Conservation (phyloP, 2,797 vertebrate genomes). For the Cossypha heuglini region DNA sequence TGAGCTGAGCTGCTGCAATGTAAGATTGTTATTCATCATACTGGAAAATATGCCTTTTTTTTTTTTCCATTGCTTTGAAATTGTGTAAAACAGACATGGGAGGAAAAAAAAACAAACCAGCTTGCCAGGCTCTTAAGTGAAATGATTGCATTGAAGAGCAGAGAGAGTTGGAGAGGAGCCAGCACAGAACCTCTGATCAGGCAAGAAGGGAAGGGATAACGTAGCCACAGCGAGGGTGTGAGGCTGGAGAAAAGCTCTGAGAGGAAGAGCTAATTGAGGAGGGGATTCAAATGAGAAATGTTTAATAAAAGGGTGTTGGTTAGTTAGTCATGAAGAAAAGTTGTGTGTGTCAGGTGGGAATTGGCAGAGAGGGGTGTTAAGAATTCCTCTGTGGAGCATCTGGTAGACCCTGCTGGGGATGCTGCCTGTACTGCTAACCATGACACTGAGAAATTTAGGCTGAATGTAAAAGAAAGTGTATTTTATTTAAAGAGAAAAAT, state of each 20-base stretch:
- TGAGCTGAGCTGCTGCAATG: not conserved
- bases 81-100: not conserved
- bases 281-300: not conserved
- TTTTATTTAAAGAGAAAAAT: not conserved
- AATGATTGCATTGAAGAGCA: not conserved
- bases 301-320: not conserved
- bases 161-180: constrained; percentile 2
- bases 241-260: not conserved
- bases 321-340: not conserved
- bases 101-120: not conserved
- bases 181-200: not conserved
- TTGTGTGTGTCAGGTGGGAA: not conserved
- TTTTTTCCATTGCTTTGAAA: not conserved
- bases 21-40: not conserved
- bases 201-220: not conserved
- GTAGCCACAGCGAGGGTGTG: accelerated
- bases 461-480: not conserved
- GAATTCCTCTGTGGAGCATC: not conserved
- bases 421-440: not conserved
- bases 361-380: not conserved
- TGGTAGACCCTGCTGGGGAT: not conserved
- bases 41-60: not conserved
- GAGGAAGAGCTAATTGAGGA: not conserved
- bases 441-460: no score
- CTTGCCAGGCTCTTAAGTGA: constrained; percentile 39